Evolutionary conservation across 2,888 invertebrate genomes (phyloP).

Genomic region (Drosophila leonis): DNA sequence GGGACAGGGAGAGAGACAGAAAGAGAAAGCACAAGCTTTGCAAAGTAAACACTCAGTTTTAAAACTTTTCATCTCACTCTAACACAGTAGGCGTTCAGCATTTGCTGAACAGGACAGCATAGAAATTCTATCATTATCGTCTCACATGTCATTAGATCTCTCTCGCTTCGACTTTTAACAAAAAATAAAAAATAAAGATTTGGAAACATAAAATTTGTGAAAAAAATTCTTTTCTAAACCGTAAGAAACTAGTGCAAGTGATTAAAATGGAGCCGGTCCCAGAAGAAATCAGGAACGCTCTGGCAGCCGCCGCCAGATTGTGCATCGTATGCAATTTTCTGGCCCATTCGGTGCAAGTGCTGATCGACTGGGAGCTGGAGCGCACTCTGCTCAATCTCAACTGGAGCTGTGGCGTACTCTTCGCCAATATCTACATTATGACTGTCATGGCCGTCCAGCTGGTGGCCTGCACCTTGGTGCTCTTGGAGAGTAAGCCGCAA

Average conservation of each 20-base stretch:
- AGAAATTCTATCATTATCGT: not conserved
- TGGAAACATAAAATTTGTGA: not conserved
- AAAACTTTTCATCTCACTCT: not conserved
- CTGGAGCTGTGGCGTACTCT: not conserved
- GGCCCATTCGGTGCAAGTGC: not conserved
- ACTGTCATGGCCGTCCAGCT: not conserved
- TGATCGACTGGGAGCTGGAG: not conserved
- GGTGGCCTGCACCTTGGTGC: not conserved
- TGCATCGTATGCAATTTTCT: not conserved
- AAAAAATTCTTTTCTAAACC: not conserved
- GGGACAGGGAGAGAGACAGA: too few relatives aligned
- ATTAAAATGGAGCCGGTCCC: not conserved
- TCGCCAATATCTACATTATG: not conserved
- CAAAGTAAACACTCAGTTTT: not conserved
- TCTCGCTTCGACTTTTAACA: not conserved
- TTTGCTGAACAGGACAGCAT: not conserved
- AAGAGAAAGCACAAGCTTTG: not conserved
- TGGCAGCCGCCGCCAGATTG: not conserved
- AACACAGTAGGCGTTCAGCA: not conserved
- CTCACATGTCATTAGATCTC: not conserved
- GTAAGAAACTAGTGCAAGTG: not conserved
- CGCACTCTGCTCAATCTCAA: not conserved
- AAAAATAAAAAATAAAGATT: not conserved
- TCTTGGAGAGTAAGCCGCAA: too few relatives aligned
- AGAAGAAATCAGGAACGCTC: fast-evolving